A percentile compares a stretch with the other conserved stretches of the same genome.
phyloP scores from a whole-genome alignment of 2,888 invertebrate species.

The Chrysomela aeneicollis region DNA sequence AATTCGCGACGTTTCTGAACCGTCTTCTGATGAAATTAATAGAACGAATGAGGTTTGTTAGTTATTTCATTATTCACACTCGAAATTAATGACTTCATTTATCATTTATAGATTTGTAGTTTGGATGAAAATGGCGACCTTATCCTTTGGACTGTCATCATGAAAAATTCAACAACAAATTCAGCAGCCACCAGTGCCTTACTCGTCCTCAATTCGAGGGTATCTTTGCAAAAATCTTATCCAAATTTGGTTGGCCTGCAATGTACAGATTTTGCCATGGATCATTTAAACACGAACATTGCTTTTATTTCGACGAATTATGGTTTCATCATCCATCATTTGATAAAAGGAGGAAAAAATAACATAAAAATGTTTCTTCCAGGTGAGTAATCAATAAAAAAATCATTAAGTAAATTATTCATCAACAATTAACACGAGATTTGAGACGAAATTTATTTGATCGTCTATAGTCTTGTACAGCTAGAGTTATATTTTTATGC shows the following conservation, averaged over 20 bases:
- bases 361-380: slow-evolving; percentile 52
- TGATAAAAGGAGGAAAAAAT: slow-evolving; percentile 52
- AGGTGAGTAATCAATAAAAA: slow-evolving; percentile 42
- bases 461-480: too few relatives aligned
- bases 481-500: too few relatives aligned
- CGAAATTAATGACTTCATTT: not conserved
- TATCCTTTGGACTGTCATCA: slow-evolving; percentile 64
- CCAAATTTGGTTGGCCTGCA: slow-evolving; percentile 52
- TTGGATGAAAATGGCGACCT: slow-evolving; percentile 63
- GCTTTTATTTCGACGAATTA: slow-evolving; percentile 63
- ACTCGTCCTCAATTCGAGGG: slow-evolving; percentile 60
- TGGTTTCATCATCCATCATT: slow-evolving; percentile 60
- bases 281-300: slow-evolving; percentile 59
- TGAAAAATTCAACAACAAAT: slow-evolving; percentile 46
- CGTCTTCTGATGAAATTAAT: slow-evolving; percentile 22
- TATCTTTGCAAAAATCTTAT: slow-evolving; percentile 53
- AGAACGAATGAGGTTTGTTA: slow-evolving; percentile 39
- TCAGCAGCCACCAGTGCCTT: slow-evolving; percentile 60
- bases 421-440: too few relatives aligned
- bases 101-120: slow-evolving; percentile 61
- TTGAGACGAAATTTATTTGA: too few relatives aligned
- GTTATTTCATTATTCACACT: slow-evolving; percentile 1
- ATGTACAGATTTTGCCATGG: slow-evolving; percentile 61
- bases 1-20: slow-evolving; percentile 21
- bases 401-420: too few relatives aligned